Evolutionary conservation across 2,113 vertebrate species (phyloP), one percentile per base, ranked within the genome.

Genomic region (Parus major): DNA sequence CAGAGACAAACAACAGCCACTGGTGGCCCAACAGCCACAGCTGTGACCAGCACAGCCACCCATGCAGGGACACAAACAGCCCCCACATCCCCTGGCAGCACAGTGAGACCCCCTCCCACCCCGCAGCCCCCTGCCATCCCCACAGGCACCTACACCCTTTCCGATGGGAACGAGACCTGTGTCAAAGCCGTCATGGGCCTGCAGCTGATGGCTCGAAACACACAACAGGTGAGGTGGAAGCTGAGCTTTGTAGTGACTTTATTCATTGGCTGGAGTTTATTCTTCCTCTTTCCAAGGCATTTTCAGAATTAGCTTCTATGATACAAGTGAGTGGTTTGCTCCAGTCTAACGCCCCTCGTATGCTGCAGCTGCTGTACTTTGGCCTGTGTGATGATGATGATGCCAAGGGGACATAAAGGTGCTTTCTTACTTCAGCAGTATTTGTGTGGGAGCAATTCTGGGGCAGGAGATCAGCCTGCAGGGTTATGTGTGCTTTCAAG

Each of bases 101-200:
- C 86, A 6, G 36, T 2, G 11, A 81, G 69, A 39, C 95, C 97
- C 35, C 92, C 88, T 12, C 80, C 95, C 0, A 25, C 39, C 21
- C 97, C 97, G 0, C 86, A 33, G 59, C 95, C 97, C 24, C 77
- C 96, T 4, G 3, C 81, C 56, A 92, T 96, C 72, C 89, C 83
- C 72, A 96, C 92, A 2, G 98, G 98, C 52, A 95, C 69, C 28
- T 99, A 99, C 83, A 86, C 21, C 2, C 5, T 99, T 18, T 96
- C 75, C 3, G 69, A 11, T 2, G 97, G 98, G 20, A 98, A 90
- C 42, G 11, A 27, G 9, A 95, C 93, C 33, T 99, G 99, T 36
- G 82, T 99, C 92, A 98, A 97, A 97, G 98, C 96, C 1, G 90
- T 95, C 13, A 95, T 98, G 97, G 99, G 99, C 27, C 96, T 98